Base-by-base conservation (phyloP, 2,888 invertebrate species). In the Mantis religiosa region DNA sequence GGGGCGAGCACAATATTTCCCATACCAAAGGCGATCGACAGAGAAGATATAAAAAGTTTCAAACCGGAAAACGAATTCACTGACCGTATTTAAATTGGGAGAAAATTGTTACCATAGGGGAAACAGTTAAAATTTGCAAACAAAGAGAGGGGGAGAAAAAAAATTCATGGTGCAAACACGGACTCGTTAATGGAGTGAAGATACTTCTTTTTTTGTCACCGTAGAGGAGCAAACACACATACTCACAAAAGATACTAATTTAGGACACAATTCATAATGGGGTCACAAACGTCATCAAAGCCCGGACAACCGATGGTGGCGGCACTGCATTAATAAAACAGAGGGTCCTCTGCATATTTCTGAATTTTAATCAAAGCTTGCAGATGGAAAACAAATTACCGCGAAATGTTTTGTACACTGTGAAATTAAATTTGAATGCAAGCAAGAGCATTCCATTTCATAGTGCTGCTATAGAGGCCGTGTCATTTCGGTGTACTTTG, bases 341-440 rank as follows among this genome's bases (percentile, higher is more conserved):
- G 54, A 85, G 41, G 85, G 47, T 41, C 47, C 54, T 47, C 85
- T 85, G 85, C 85, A 85, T 85, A 85, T 85, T 85, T 85, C 85
- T 47, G 85, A 85, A 85, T 85, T 85, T 85, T 85, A 85, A 85
- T 85, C 85, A 85, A 85, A 85, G 85, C 9, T 41, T 41, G 41
- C 54, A 54, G 85, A 47, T 41, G 15, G 85, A 47, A 85, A 85
- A 85, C 85, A 85, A 85, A 85, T 85, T 85, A 85, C 85, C 85
- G 54, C 54, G 85, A 85, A 85, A 85, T 34, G 47, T 27, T 85
- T n/a, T 85, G 47, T 85, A 47, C 20, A 47, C 47, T 28, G 47
- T 34, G 41, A 85, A 27, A 85, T 85, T 47, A 85, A 85, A 85
- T 85, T 85, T 85, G 41, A 85, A 85, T 85, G n/a, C 54, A 71